A percentile compares a stretch with the other conserved stretches of the same genome.
Evolutionary conservation across 2,797 vertebrate species (phyloP).

Genomic region (Gambelia wislizenii): DNA sequence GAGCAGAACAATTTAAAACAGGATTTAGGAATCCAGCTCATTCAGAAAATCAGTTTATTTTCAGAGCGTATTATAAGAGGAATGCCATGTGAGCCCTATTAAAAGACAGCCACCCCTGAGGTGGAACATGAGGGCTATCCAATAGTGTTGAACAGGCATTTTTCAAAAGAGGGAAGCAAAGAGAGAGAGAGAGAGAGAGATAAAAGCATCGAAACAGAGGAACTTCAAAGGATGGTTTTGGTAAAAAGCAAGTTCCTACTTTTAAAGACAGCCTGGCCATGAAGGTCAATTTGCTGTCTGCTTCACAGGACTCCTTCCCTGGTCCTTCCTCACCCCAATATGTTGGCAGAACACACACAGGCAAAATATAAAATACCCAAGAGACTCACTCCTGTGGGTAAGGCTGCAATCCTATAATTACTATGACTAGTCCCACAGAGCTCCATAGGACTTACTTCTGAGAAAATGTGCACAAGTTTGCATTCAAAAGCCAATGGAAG

Average conservation of each 20-base stretch:
- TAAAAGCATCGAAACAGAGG: not conserved
- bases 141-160: not conserved
- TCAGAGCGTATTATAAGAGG: constrained; percentile 26
- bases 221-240: constrained; percentile 31
- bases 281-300: constrained; percentile 19
- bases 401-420: not conserved
- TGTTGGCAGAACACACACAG: too few species aligned
- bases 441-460: not conserved
- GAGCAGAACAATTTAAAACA: not conserved
- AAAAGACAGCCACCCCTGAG: constrained; percentile 17
- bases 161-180: constrained; percentile 18
- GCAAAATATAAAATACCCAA: too few species aligned
- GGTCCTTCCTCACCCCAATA: too few species aligned
- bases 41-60: constrained; percentile 15
- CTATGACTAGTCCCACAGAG: not conserved
- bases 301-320: not conserved
- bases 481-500: too few species aligned
- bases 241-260: not conserved
- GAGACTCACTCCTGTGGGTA: not conserved
- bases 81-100: not conserved
- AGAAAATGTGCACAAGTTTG: not conserved
- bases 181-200: not conserved
- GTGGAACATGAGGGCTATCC: not conserved
- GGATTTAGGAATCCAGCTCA: constrained; percentile 32
- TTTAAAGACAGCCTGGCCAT: not conserved